phyloP scores from a whole-genome alignment of 2,113 vertebrate species.

The Salvelinus sp. region DNA sequence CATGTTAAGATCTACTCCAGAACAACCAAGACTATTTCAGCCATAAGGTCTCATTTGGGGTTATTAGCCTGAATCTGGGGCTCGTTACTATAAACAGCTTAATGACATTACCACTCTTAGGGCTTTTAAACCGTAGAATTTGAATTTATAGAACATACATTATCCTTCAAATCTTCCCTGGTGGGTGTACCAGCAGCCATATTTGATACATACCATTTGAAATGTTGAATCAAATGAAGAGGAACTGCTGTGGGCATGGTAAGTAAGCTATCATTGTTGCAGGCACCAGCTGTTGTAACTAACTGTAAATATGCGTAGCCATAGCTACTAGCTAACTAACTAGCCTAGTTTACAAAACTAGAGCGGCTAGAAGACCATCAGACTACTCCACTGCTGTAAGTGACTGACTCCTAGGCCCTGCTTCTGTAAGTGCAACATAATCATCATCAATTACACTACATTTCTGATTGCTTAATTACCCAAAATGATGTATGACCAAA shows the following conservation, averaged over 20 bases:
- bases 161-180: conserved; percentile 55
- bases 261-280: no score
- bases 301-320: no score
- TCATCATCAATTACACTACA: conserved; percentile 71
- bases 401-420: no score
- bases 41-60: conserved; percentile 77
- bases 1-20: conserved; percentile 76
- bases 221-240: neutral
- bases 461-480: conserved; percentile 69
- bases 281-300: no score
- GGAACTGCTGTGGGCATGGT: no score
- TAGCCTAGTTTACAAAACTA: no score
- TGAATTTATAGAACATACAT: conserved; percentile 59
- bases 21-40: conserved; percentile 63
- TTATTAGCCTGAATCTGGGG: conserved; percentile 64
- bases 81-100: conserved; percentile 70
- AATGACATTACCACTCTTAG: conserved; percentile 72
- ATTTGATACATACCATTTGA: neutral
- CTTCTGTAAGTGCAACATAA: conserved; percentile 43
- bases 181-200: neutral
- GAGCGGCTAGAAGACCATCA: no score
- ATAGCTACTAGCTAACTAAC: no score
- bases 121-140: conserved; percentile 70
- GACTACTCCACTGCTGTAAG: no score
- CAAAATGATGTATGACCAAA: conserved; percentile 57